phyloP scores from a whole-genome alignment of 2,888 invertebrate species.

The Synergus umbraculus region DNA sequence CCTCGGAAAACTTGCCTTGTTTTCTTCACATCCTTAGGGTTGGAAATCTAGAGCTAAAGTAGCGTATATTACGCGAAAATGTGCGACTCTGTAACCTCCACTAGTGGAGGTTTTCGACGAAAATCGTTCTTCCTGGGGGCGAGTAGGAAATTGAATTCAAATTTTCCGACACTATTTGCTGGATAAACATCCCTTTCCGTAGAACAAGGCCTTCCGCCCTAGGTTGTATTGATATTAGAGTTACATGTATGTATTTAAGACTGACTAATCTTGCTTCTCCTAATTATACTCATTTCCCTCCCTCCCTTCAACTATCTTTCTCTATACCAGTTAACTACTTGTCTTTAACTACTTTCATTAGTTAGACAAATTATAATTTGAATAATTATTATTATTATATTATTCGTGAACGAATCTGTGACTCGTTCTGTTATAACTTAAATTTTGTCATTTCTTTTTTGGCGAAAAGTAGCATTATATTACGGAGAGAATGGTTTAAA shows the following conservation, averaged over 20 bases:
- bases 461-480: too few species aligned
- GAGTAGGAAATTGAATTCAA: slow-evolving; percentile 67
- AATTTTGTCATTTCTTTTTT: too few species aligned
- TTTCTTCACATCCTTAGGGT: neutral
- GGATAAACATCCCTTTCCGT: slow-evolving; percentile 65
- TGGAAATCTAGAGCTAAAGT: slow-evolving; percentile 43
- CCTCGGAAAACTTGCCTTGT: slow-evolving; percentile 12
- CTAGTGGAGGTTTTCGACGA: slow-evolving; percentile 42
- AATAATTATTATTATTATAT: too few species aligned
- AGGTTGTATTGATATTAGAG: slow-evolving; percentile 52
- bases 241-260: slow-evolving; percentile 37
- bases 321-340: too few species aligned
- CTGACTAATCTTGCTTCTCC: slow-evolving; percentile 25
- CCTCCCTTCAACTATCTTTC: slow-evolving; percentile 26
- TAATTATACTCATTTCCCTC: slow-evolving; percentile 16
- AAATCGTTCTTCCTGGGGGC: slow-evolving; percentile 48
- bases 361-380: too few species aligned
- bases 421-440: too few species aligned
- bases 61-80: slow-evolving; percentile 47
- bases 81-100: slow-evolving; percentile 41
- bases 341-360: too few species aligned
- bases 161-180: slow-evolving; percentile 68
- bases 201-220: slow-evolving; percentile 54
- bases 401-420: too few species aligned
- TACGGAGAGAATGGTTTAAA: neutral